These are phyloP conservation scores for Tokudaia muenninki DNA, from an alignment of 2,797 vertebrate species.

Conservation along the genomic window DNA sequence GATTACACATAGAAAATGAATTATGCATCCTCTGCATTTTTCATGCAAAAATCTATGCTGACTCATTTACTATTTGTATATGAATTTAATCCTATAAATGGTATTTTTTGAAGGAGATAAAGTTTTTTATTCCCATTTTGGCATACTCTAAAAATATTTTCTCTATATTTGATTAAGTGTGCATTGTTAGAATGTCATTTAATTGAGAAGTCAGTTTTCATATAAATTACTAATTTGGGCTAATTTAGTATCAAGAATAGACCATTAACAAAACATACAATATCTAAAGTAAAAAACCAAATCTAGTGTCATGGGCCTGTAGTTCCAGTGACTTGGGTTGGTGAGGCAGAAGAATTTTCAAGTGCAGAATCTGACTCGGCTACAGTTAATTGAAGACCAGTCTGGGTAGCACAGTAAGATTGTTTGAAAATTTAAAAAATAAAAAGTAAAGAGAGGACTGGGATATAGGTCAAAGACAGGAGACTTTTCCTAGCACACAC, in stretches of 20 bases:
- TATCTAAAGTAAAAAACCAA: not conserved
- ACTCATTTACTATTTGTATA: slow-evolving; percentile 41
- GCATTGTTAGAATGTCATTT: slow-evolving; percentile 38
- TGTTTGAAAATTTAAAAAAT: not conserved
- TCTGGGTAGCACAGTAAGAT: not conserved
- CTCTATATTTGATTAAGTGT: not conserved
- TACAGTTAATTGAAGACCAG: not conserved
- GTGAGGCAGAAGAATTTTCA: not conserved
- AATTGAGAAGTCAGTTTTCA: not conserved
- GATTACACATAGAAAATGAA: not conserved
- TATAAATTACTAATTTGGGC: slow-evolving; percentile 47
- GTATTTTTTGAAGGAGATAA: not conserved
- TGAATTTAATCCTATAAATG: slow-evolving; percentile 22
- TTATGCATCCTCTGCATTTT: slow-evolving; percentile 33
- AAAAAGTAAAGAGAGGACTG: not conserved
- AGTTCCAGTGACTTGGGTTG: no score
- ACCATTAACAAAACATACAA: slow-evolving; percentile 7
- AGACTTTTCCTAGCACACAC: not conserved
- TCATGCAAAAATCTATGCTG: slow-evolving; percentile 26
- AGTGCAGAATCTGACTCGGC: not conserved
- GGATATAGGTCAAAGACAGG: not conserved
- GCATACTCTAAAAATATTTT: not conserved
- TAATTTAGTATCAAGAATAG: slow-evolving; percentile 1
- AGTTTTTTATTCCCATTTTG: not conserved
- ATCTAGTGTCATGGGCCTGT: not conserved